Conservation (phyloP, 2,888 invertebrate species). For the Glaucopsyche alexis region DNA sequence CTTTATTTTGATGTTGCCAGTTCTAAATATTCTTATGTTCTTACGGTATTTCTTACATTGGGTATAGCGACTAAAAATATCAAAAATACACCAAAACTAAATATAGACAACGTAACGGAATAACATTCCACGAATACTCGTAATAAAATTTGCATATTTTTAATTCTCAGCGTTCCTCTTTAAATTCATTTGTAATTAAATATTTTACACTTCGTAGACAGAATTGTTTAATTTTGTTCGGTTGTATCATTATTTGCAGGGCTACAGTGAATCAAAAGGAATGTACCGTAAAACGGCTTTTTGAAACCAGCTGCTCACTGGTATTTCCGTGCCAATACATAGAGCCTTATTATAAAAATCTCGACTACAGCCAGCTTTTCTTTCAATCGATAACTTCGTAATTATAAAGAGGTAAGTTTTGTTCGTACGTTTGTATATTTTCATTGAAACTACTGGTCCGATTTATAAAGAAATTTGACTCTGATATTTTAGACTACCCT, state of each 20-base stretch:
- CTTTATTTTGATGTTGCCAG: conserved; percentile 42
- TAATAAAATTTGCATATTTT: conserved; percentile 17
- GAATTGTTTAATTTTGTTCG: not conserved
- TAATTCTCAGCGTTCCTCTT: not conserved
- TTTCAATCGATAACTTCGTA: no score
- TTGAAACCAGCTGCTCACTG: not conserved
- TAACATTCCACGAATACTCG: conserved; percentile 1
- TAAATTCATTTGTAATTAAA: not conserved
- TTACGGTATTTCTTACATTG: conserved; percentile 55
- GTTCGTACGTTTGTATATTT: not conserved
- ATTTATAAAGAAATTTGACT: no score
- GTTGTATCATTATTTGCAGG: not conserved
- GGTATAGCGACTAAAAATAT: not conserved
- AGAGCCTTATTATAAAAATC: not conserved
- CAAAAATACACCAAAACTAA: conserved; percentile 14
- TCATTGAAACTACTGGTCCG: no score
- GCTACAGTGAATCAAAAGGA: not conserved
- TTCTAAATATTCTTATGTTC: conserved; percentile 53
- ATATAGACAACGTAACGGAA: conserved; percentile 15
- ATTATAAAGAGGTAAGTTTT: not conserved
- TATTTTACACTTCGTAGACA: not conserved
- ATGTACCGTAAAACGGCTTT: not conserved
- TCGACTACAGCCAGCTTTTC: not conserved
- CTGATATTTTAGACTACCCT: no score
- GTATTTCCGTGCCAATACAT: not conserved